phyloP scores from a whole-genome alignment of 2,888 invertebrate species.

The Epirrita christyi region DNA sequence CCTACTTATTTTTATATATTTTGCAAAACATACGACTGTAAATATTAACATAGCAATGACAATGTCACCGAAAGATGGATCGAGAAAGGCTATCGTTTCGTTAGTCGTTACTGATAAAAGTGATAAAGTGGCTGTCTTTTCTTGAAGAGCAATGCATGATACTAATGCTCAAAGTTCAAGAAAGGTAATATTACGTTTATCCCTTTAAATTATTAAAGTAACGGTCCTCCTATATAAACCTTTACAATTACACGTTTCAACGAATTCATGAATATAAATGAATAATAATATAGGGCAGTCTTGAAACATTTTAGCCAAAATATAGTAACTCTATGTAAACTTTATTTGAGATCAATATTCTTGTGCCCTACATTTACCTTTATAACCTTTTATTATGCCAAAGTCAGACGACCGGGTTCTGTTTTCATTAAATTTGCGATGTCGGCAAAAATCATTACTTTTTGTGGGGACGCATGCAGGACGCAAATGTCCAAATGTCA shows the following conservation, averaged over 20 bases:
- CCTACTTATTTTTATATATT: background rate
- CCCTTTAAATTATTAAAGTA: background rate
- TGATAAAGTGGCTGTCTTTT: background rate
- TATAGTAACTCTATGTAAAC: constrained; percentile 8
- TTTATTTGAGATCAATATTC: constrained; percentile 7
- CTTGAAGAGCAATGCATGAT: background rate
- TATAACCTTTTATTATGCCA: constrained; percentile 2
- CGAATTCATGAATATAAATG: constrained; percentile 5
- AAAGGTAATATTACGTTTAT: background rate
- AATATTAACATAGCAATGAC: background rate
- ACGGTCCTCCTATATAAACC: background rate
- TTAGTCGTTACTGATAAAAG: background rate
- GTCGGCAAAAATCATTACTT: background rate
- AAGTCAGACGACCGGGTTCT: constrained; percentile 5
- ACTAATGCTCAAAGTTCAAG: background rate
- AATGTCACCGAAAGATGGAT: background rate
- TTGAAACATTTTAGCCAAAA: constrained; percentile 10
- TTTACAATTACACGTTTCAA: constrained; percentile 1
- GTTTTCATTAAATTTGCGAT: constrained; percentile 2
- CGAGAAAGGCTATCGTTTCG: background rate
- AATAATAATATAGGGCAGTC: background rate
- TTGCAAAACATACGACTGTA: background rate
- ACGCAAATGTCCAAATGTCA: too few relatives aligned
- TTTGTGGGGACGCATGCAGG: background rate
- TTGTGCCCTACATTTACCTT: constrained; percentile 16